A percentile compares a stretch with the other conserved stretches of the same genome.
Conservation (phyloP, 2,888 invertebrate species). For the Cabera pusaria region DNA sequence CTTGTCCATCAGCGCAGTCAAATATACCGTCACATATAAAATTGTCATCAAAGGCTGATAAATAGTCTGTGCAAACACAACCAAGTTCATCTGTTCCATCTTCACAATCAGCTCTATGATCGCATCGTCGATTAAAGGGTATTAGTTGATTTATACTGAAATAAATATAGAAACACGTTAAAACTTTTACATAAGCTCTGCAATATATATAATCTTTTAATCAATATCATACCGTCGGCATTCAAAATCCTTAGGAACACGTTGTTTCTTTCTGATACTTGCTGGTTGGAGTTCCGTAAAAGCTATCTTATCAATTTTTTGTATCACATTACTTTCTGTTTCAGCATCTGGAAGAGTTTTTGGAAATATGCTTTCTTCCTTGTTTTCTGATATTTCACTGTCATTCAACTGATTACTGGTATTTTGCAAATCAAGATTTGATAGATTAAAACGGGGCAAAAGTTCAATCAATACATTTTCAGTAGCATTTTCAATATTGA, state of each 20-base stretch:
- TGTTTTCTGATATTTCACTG: constrained; percentile 12
- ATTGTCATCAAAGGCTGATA: constrained; percentile 73
- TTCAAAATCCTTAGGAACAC: constrained; percentile 58
- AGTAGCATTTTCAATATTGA: constrained; percentile 31
- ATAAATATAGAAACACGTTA: constrained; percentile 32
- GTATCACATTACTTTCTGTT: constrained; percentile 33
- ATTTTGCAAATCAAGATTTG: constrained; percentile 1
- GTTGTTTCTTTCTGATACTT: constrained; percentile 56
- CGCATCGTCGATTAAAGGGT: constrained; percentile 84
- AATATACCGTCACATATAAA: constrained; percentile 89
- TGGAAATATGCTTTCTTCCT: constrained; percentile 10
- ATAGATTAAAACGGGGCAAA: constrained; percentile 18
- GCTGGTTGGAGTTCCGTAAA: constrained; percentile 56
- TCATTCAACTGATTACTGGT: constrained; percentile 13
- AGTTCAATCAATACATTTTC: constrained; percentile 39
- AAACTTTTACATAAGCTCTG: no score
- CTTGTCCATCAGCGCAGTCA: constrained; percentile 89
- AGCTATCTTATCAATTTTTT: constrained; percentile 50
- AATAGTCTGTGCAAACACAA: constrained; percentile 89
- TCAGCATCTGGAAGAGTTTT: constrained; percentile 41
- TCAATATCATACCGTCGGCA: constrained; percentile 70
- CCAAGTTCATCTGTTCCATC: constrained; percentile 91
- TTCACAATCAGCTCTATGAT: constrained; percentile 89
- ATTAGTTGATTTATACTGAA: constrained; percentile 87
- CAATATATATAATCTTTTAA: no score